Conservation (phyloP, 1,140 invertebrate genomes). For the Acyrthosiphon pisum region DNA sequence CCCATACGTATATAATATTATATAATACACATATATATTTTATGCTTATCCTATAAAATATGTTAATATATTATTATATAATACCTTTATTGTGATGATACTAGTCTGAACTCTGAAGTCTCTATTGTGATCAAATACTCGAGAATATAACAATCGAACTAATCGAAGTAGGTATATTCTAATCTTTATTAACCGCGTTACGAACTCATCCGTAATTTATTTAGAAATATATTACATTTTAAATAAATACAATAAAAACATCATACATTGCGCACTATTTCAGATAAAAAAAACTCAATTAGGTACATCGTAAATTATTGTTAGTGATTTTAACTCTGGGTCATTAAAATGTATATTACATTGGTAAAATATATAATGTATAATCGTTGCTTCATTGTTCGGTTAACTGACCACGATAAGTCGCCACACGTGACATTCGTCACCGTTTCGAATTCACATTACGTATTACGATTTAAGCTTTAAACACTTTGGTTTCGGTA, state of each 20-base stretch:
- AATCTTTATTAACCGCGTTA: not conserved
- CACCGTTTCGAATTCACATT: not conserved
- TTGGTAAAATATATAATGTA: not conserved
- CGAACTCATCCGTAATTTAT: not conserved
- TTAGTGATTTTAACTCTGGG: not conserved
- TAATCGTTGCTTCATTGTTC: not conserved
- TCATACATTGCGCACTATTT: not conserved
- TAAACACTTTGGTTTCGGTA: not conserved
- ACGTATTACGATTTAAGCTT: not conserved
- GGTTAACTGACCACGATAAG: not conserved
- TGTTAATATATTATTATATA: not conserved
- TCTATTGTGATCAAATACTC: not conserved
- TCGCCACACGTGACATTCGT: not conserved
- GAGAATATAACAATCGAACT: not conserved
- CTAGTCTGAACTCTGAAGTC: not conserved
- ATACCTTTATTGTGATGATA: not conserved
- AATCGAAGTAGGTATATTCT: not conserved
- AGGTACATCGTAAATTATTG: not conserved
- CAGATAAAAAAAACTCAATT: not conserved
- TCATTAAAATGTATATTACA: not conserved
- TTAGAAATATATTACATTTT: not conserved
- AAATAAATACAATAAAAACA: not conserved
- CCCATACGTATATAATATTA: not conserved
- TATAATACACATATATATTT: not conserved
- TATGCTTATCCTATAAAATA: not conserved